Evolutionary conservation across 2,888 invertebrate species (phyloP).

Genomic region (Endomychus coccineus): DNA sequence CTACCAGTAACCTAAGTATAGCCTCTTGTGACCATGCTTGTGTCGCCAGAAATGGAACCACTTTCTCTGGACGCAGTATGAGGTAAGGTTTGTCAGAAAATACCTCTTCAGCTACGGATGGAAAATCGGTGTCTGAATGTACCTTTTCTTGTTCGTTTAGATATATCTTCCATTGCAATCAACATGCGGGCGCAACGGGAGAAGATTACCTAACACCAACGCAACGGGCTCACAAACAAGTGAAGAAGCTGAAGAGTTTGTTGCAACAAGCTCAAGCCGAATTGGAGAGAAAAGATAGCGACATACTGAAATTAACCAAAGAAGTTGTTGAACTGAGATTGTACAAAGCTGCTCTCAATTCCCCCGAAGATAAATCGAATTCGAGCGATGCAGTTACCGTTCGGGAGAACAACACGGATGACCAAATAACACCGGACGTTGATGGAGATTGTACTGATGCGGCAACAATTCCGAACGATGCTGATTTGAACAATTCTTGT

Average conservation of each 20-base stretch:
- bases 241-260: constrained; percentile 65
- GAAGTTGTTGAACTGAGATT: constrained; percentile 69
- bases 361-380: constrained; percentile 73
- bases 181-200: constrained; percentile 66
- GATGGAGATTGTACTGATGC: constrained; percentile 23
- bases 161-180: constrained; percentile 80
- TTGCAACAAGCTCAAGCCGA: constrained; percentile 67
- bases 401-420: constrained; percentile 53
- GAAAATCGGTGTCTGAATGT: background rate
- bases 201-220: constrained; percentile 85
- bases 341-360: constrained; percentile 71
- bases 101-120: background rate
- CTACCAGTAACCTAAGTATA: constrained; percentile 67
- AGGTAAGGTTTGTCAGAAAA: constrained; percentile 36
- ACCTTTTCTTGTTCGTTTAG: no score
- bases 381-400: constrained; percentile 58
- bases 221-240: constrained; percentile 74
- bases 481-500: constrained; percentile 67
- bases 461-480: constrained; percentile 17
- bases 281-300: constrained; percentile 73
- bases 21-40: constrained; percentile 77
- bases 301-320: constrained; percentile 60
- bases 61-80: constrained; percentile 48
- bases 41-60: constrained; percentile 61
- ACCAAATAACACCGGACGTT: constrained; percentile 24